Conservation (phyloP, 2,888 invertebrate genomes). For the Omphaloscelis lunosa region DNA sequence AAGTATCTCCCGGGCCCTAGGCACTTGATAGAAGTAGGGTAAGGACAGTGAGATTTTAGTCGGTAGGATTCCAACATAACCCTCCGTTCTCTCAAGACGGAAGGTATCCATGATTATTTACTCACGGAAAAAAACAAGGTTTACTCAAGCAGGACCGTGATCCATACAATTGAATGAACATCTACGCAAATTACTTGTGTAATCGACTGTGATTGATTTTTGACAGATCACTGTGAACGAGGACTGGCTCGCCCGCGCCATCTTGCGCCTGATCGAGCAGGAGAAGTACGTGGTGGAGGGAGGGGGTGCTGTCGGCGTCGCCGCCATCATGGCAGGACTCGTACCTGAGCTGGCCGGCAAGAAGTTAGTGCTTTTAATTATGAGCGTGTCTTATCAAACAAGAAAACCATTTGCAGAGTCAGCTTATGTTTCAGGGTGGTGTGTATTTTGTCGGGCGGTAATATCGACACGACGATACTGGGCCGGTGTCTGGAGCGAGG, state of each 20-base stretch:
- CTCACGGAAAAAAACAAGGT: too few species aligned
- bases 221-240: slow-evolving; percentile 93
- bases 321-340: slow-evolving; percentile 95
- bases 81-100: too few species aligned
- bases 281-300: slow-evolving; percentile 98
- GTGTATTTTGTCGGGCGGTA: slow-evolving; percentile 96
- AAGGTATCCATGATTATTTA: too few species aligned
- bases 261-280: slow-evolving; percentile 94
- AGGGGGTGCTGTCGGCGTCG: slow-evolving; percentile 96
- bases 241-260: slow-evolving; percentile 96
- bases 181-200: neutral
- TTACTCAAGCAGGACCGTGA: neutral
- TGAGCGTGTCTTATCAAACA: neutral
- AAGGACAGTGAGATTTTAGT: too few species aligned
- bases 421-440: slow-evolving; percentile 92
- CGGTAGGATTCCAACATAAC: too few species aligned
- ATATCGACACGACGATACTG: slow-evolving; percentile 97
- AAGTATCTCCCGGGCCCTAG: too few species aligned
- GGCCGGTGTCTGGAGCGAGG: slow-evolving; percentile 97
- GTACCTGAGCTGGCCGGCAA: slow-evolving; percentile 95
- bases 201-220: neutral
- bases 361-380: slow-evolving; percentile 89
- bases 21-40: too few species aligned
- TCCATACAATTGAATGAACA: neutral
- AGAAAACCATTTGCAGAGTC: neutral